A percentile compares a stretch with the other conserved stretches of the same genome.
These are phyloP conservation scores for Isurus oxyrinchus DNA, from an alignment of 2,113 vertebrate genomes.

Conservation along the genomic window DNA sequence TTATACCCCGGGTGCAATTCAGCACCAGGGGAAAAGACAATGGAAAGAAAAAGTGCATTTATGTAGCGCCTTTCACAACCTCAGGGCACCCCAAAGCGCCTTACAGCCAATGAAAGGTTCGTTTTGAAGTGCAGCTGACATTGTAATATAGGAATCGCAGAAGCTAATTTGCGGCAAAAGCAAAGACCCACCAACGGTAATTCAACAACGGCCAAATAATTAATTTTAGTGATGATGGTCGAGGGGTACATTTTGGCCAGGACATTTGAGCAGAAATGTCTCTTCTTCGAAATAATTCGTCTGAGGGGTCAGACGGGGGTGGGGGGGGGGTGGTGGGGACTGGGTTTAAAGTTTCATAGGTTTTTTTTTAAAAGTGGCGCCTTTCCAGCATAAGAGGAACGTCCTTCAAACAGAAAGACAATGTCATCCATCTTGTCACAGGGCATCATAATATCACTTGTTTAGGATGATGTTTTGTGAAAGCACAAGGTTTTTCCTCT, in stretches of 20 bases:
- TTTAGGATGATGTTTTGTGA: background rate
- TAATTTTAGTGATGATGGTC: background rate
- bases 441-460: background rate
- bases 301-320: too few relatives aligned
- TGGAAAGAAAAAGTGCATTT: background rate
- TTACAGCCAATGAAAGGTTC: background rate
- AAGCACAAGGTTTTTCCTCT: background rate
- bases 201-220: background rate
- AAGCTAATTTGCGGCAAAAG: background rate
- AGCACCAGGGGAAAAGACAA: background rate
- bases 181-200: background rate
- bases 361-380: background rate
- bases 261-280: too few relatives aligned
- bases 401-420: background rate
- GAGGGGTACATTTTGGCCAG: background rate
- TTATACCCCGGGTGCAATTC: background rate
- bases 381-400: background rate
- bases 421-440: background rate
- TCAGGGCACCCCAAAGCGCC: background rate
- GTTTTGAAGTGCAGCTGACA: background rate
- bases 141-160: background rate
- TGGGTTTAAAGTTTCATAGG: background rate
- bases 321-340: too few relatives aligned
- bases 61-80: background rate
- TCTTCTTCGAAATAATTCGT: too few relatives aligned